Evolutionary conservation across 2,113 vertebrate species (phyloP).

Genomic region (Crotalus viridis): DNA sequence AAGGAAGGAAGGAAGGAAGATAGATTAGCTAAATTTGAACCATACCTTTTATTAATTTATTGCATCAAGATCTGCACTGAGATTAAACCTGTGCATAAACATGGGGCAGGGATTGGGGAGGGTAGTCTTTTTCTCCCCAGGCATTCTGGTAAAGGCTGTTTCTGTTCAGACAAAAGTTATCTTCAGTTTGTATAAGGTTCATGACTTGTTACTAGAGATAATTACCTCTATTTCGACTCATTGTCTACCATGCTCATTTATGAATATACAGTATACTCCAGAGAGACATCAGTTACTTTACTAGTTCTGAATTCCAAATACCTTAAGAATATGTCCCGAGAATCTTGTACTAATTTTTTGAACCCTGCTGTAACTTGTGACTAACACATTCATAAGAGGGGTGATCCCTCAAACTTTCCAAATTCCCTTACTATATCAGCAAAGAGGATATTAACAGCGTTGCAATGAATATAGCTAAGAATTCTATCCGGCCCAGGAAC

Average conservation of each 20-base stretch:
- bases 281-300: neutral
- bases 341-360: neutral
- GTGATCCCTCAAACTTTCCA: neutral
- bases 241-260: neutral
- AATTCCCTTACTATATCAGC: neutral
- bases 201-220: neutral
- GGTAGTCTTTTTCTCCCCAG: neutral
- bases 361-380: neutral
- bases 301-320: neutral
- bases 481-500: neutral
- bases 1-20: neutral
- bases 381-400: neutral
- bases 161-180: neutral
- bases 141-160: neutral
- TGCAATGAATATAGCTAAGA: neutral
- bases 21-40: neutral
- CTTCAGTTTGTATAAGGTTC: neutral
- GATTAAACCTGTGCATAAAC: neutral
- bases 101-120: neutral
- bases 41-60: neutral
- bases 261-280: neutral
- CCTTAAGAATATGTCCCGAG: neutral
- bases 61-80: neutral
- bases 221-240: neutral
- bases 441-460: neutral